These are phyloP conservation scores for Panthera uncia DNA, from an alignment of 2,113 vertebrate genomes.

Conservation along the genomic window DNA sequence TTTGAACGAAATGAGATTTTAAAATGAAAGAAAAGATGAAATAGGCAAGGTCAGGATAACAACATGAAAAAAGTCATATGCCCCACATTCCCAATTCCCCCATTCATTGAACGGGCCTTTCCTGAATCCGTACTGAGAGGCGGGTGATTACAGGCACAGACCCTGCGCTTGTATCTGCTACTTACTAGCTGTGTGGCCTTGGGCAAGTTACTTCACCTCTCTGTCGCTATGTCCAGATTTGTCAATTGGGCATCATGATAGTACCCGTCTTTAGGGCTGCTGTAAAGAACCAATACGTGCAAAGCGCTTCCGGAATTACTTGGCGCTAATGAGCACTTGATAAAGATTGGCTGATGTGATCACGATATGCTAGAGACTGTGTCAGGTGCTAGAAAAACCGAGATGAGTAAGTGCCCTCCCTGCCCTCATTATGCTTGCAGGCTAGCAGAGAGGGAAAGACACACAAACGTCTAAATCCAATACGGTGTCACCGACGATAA, in stretches of 20 bases:
- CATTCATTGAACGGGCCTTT: background rate
- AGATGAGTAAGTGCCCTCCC: background rate
- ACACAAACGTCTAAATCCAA: background rate
- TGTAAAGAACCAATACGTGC: background rate
- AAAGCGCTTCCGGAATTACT: background rate
- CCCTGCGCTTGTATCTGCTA: background rate
- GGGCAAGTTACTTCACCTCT: background rate
- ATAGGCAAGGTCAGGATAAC: constrained; percentile 46
- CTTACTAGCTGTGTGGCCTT: constrained; percentile 24
- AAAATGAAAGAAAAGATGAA: constrained; percentile 58
- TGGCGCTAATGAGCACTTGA: background rate
- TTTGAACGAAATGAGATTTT: constrained; percentile 53
- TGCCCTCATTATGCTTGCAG: background rate
- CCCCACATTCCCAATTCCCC: background rate
- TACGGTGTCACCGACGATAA: background rate
- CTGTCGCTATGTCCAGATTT: constrained; percentile 1
- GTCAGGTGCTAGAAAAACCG: background rate
- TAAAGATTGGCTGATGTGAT: constrained; percentile 4
- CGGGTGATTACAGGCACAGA: background rate
- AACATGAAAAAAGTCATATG: background rate
- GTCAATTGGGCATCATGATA: background rate
- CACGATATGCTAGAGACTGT: background rate
- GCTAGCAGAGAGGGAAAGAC: background rate
- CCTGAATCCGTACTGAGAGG: background rate
- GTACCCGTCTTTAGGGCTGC: background rate